Evolutionary conservation across 2,797 vertebrate genomes (phyloP).

Genomic region (Pseudochaenichthys georgianus): DNA sequence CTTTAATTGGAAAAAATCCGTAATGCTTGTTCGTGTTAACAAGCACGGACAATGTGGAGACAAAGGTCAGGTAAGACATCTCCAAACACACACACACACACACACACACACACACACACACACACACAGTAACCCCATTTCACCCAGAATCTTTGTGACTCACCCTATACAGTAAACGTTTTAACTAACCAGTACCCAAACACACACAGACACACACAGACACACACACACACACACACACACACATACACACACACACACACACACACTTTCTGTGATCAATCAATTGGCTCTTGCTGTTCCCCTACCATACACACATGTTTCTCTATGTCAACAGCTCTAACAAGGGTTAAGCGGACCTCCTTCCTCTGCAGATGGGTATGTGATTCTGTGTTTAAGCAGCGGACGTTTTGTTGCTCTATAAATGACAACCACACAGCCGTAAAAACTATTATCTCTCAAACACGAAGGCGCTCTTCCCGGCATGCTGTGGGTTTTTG

Average conservation of each 20-base stretch:
- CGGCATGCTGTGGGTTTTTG: too few species aligned
- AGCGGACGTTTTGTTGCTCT: neutral
- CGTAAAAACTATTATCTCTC: conserved; percentile 14
- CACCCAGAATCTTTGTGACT: too few species aligned
- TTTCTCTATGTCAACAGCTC: neutral
- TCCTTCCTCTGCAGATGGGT: neutral
- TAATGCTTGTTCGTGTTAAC: conserved; percentile 5
- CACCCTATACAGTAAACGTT: too few species aligned
- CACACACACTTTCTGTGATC: neutral
- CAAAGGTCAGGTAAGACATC: too few species aligned
- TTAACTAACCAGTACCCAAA: too few species aligned
- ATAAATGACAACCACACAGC: conserved; percentile 8
- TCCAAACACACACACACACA: conserved; percentile 4
- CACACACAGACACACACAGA: too few species aligned
- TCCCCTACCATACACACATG: neutral
- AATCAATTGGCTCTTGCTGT: neutral
- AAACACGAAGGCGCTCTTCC: neutral
- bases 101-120: conserved; percentile 16
- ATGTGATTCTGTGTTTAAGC: neutral
- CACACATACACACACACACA: neutral
- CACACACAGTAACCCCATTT: too few species aligned
- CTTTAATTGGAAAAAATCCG: neutral
- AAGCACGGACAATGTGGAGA: neutral
- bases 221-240: neutral
- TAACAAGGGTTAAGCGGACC: neutral